Base-by-base conservation (phyloP, 2,888 invertebrate genomes). In the Rhogogaster chlorosoma region DNA sequence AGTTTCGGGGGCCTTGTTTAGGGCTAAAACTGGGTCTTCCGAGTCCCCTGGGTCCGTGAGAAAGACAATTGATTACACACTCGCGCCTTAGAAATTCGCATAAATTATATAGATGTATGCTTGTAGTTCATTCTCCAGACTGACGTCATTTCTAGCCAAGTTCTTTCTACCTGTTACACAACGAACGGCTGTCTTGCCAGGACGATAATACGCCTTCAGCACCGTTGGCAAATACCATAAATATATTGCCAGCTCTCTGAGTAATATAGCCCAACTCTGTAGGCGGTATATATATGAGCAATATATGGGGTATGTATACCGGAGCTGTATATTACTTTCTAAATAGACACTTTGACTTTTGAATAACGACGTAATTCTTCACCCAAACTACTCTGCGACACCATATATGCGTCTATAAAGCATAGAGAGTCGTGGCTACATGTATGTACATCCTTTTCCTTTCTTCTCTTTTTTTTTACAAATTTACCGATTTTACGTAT, bases 101-200 rank as follows among this genome's bases (percentile, higher is more conserved):
- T 42, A 22, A 42, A 38, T 29, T 10, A 32, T 18, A 18, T 32
- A 67, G 1, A 26, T 10, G 0, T 42, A 42, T 12, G 26, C 32
- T 29, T 9, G 49, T 77, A 18, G 53, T 77, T 26, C n/a, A 22
- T 18, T 29, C 53, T 29, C n/a, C n/a, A n/a, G 26, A 26, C 77
- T 80, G 78, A 80, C 78, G 38, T 80, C n/a, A 80, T 80, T 80
- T 22, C 57, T 80, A 38, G 45, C 15, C 36, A 22, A 38, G 36
- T 61, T 53, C 29, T 32, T n/a, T 80, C 22, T 80, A 80, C 61
- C 61, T 80, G 78, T 80, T 80, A 61, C 78, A 80, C 61, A 80
- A 80, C 18, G 4, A 15, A 12, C 7, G 38, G 32, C 29, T 32
- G 7, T 7, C 10, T 15, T 67, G 32, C 32, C 12, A 32, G 29